phyloP scores from a whole-genome alignment of 1,140 invertebrate species.

The Eurosta solidaginis region DNA sequence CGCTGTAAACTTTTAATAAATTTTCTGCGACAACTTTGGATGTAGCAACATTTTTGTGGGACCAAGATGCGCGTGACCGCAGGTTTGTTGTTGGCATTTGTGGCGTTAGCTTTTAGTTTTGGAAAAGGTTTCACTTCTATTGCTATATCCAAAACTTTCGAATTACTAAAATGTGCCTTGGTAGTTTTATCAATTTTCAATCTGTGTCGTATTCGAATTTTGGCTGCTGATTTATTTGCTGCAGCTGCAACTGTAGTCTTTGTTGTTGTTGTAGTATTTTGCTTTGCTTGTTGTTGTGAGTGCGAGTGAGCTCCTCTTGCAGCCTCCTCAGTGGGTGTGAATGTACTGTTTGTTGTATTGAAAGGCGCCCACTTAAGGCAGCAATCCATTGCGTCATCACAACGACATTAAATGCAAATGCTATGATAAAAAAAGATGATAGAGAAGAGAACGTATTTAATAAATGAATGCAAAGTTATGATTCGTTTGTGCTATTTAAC shows the following conservation, averaged over 20 bases:
- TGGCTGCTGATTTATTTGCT: neutral
- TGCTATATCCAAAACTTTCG: too few relatives aligned
- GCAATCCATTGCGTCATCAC: conserved; percentile 37
- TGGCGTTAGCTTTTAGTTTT: neutral
- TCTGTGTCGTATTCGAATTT: conserved; percentile 19
- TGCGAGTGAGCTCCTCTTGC: neutral
- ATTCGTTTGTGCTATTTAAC: too few relatives aligned
- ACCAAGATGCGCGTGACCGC: neutral
- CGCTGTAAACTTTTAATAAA: neutral
- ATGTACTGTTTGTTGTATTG: conserved; percentile 17
- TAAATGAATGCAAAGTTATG: too few relatives aligned
- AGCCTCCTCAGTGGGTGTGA: neutral
- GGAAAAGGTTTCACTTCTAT: too few relatives aligned
- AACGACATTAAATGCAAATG: conserved; percentile 5
- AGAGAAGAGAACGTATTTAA: too few relatives aligned
- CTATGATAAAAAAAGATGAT: neutral
- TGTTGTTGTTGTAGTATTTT: conserved; percentile 10
- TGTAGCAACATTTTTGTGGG: neutral
- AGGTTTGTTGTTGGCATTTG: neutral
- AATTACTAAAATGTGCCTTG: neutral
- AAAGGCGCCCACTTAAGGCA: conserved; percentile 34
- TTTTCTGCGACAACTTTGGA: neutral
- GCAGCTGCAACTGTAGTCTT: neutral
- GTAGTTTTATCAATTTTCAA: neutral
- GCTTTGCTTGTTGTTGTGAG: neutral